Evolutionary conservation across 2,113 vertebrate genomes (phyloP).

Genomic region (Holacanthus passer): DNA sequence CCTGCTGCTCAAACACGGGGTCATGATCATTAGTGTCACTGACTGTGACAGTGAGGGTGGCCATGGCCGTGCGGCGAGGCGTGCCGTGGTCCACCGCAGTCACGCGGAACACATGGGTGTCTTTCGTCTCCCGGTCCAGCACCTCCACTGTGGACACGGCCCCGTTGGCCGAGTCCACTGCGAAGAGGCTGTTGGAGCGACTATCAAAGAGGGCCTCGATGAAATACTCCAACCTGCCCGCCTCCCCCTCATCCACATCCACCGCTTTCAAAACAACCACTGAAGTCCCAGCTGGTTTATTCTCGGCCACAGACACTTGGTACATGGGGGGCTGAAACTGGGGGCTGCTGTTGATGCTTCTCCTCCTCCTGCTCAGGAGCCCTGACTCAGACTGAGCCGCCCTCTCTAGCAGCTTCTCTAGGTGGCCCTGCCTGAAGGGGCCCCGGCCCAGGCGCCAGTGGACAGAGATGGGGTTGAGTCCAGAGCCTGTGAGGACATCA

Average conservation of each 20-base stretch:
- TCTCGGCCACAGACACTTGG: conserved; percentile 93
- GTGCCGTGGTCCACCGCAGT: conserved; percentile 88
- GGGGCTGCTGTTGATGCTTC: conserved; percentile 89
- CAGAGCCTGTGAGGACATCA: conserved; percentile 52
- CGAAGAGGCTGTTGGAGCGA: conserved; percentile 90
- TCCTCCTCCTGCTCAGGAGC: conserved; percentile 81
- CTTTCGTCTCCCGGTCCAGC: conserved; percentile 95
- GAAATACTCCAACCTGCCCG: conserved; percentile 89
- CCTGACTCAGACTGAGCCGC: conserved; percentile 67
- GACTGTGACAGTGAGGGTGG: conserved; percentile 91
- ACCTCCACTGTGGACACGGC: conserved; percentile 87
- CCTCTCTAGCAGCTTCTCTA: conserved; percentile 72
- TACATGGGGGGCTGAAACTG: conserved; percentile 97
- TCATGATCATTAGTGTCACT: conserved; percentile 93
- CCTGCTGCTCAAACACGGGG: conserved; percentile 93
- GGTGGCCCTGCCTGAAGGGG: conserved; percentile 74
- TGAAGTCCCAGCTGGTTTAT: conserved; percentile 87
- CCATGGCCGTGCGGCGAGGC: conserved; percentile 91
- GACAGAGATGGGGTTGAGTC: conserved; percentile 59
- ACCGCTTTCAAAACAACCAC: conserved; percentile 88
- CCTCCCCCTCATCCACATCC: conserved; percentile 91
- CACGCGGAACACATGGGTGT: conserved; percentile 93
- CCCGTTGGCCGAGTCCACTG: conserved; percentile 84
- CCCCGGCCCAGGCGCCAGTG: conserved; percentile 82
- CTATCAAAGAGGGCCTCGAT: conserved; percentile 96